phyloP scores from a whole-genome alignment of 2,797 vertebrate genomes.

The Lagorchestes hirsutus region DNA sequence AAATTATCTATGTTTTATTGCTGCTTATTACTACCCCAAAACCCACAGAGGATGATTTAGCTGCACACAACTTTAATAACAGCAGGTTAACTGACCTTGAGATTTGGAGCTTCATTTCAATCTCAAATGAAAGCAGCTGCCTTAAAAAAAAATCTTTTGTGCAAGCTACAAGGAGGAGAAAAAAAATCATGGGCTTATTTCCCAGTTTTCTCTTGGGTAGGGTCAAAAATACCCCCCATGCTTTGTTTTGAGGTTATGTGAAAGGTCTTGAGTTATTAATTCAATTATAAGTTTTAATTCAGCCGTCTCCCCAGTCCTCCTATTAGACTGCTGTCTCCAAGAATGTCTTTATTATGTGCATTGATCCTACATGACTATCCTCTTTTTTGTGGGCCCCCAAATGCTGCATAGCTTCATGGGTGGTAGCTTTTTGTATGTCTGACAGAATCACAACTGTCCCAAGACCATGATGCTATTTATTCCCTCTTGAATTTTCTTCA shows the following conservation, averaged over 20 bases:
- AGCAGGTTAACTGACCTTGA: conserved; percentile 72
- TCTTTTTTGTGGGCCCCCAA: conserved; percentile 28
- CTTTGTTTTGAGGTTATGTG: conserved; percentile 63
- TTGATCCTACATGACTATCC: not conserved
- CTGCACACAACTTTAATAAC: conserved; percentile 68
- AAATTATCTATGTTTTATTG: conserved; percentile 73
- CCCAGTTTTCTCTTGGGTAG: conserved; percentile 61
- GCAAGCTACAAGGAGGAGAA: conserved; percentile 47
- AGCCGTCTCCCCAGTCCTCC: conserved; percentile 29
- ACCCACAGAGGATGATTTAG: conserved; percentile 68
- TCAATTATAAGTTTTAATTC: conserved; percentile 62
- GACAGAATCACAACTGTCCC: conserved; percentile 3
- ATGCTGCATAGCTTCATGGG: conserved; percentile 28
- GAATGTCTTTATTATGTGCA: not conserved
- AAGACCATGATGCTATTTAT: not conserved
- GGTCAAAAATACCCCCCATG: conserved; percentile 62
- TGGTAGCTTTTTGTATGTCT: conserved; percentile 23
- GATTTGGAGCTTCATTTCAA: conserved; percentile 73
- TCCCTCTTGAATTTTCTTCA: not conserved
- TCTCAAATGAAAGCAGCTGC: conserved; percentile 64
- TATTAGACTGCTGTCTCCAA: conserved; percentile 42
- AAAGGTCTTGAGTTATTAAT: conserved; percentile 73
- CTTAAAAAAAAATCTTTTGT: conserved; percentile 66
- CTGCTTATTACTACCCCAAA: conserved; percentile 59
- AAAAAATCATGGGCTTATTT: conserved; percentile 3